Evolutionary conservation across 2,888 invertebrate genomes (phyloP), one percentile per base, ranked within the genome.

Genomic region (Notodonta dromedarius): DNA sequence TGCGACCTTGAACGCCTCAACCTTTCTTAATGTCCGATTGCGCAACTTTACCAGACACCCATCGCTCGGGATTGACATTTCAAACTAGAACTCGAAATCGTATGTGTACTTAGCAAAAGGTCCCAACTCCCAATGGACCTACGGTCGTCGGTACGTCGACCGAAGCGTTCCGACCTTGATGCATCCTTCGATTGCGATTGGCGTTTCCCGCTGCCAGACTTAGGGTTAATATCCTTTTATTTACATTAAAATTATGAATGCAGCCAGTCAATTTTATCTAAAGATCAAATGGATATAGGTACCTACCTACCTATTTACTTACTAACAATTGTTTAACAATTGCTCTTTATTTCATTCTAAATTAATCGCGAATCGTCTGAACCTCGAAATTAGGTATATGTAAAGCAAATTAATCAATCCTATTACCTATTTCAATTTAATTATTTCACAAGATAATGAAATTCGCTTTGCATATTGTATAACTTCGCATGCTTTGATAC

Each of bases 1-100:
- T 73, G 84, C 89, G 93, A 93, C 93, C 93, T 93, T 93, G 93
- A 93, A 93, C 90, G 88, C 84, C 83, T 84, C 90, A 91, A 92
- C 93, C 92, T 91, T 90, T 87, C 89, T 85, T 92, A 92, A 92
- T 88, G 88, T 88, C 86, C 83, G 82, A 86, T 87, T 87, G 84
- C 87, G 86, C 84, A 88, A 89, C 83, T 78, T 80, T 79, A 77
- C 71, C 73, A 79, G 76, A 62, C 71, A 68, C 71, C 63, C 74
- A 79, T 82, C 81, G 78, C 78, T 59, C 69, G 76, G 81, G 80
- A 88, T 81, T 80, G 84, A 81, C 80, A 80, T 65, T 70, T 66
- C 83, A 84, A 83, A 85, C 85, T 85, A 81, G 66, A 79, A 82
- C 73, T 65, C 67, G 70, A 73, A 74, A 63, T 71, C 67, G 66